Evolutionary conservation across 2,797 vertebrate species (phyloP).

Genomic region (Diglossa cyanea): DNA sequence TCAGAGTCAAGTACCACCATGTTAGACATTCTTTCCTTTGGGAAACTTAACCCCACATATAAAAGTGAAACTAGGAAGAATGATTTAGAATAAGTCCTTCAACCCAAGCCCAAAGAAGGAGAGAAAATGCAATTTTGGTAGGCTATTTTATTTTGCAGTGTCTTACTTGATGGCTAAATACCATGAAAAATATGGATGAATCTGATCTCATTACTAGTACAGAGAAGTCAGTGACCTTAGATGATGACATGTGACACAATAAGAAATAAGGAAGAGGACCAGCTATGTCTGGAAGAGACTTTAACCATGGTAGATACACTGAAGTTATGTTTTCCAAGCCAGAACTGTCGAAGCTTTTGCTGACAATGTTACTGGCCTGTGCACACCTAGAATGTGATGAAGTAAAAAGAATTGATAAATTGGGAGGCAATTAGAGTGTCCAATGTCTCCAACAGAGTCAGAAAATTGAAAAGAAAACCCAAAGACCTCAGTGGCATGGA

Average conservation of each 20-base stretch:
- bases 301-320: fast-evolving
- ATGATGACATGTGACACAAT: neutral
- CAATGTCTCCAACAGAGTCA: neutral
- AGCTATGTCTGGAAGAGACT: neutral
- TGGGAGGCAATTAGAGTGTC: neutral
- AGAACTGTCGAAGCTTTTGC: neutral
- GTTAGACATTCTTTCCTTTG: neutral
- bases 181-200: neutral
- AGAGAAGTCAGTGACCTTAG: neutral
- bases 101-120: neutral
- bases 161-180: neutral
- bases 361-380: neutral
- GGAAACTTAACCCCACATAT: neutral
- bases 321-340: neutral
- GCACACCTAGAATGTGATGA: neutral
- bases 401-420: neutral
- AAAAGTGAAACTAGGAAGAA: neutral
- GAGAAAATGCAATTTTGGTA: neutral
- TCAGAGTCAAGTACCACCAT: neutral
- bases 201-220: neutral
- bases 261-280: neutral
- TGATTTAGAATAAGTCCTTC: neutral
- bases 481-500: neutral
- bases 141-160: neutral
- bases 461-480: neutral